phyloP scores from a whole-genome alignment of 2,888 invertebrate genomes.

The Pteria penguin region DNA sequence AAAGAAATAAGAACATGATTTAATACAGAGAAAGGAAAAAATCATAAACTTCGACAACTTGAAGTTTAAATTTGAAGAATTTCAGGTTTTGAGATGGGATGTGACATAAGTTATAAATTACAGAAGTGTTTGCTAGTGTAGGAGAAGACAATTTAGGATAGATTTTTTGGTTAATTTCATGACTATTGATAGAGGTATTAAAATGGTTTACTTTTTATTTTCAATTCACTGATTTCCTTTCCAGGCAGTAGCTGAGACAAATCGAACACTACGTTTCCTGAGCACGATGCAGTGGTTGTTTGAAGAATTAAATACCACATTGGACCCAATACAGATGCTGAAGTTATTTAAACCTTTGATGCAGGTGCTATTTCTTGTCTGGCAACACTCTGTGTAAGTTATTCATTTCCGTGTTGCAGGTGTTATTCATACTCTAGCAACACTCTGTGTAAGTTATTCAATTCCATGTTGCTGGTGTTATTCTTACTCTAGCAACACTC shows the following conservation, averaged over 20 bases:
- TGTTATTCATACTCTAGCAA: constrained; percentile 77
- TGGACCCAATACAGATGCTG: constrained; percentile 70
- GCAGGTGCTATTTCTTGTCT: constrained; percentile 76
- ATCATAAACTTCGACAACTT: no score
- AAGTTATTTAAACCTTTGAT: constrained; percentile 77
- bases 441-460: constrained; percentile 70
- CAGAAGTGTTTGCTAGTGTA: no score
- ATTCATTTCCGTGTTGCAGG: constrained; percentile 72
- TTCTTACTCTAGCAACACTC: constrained; percentile 77
- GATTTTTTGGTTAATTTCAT: no score
- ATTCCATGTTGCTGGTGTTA: constrained; percentile 76
- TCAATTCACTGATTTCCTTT: no score
- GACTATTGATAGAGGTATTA: no score
- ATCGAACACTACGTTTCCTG: constrained; percentile 75
- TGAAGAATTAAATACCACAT: constrained; percentile 70
- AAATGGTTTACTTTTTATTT: no score
- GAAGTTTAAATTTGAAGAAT: no score
- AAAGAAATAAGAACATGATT: no score
- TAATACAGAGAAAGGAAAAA: no score
- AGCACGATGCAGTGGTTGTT: constrained; percentile 76
- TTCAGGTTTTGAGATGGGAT: no score
- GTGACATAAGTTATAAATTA: no score
- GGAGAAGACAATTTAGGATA: no score
- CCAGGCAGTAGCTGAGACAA: constrained; percentile 76
- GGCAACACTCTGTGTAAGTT: constrained; percentile 76